These are phyloP conservation scores for Drosophila varians DNA, from an alignment of 1,140 invertebrate genomes.

Conservation along the genomic window DNA sequence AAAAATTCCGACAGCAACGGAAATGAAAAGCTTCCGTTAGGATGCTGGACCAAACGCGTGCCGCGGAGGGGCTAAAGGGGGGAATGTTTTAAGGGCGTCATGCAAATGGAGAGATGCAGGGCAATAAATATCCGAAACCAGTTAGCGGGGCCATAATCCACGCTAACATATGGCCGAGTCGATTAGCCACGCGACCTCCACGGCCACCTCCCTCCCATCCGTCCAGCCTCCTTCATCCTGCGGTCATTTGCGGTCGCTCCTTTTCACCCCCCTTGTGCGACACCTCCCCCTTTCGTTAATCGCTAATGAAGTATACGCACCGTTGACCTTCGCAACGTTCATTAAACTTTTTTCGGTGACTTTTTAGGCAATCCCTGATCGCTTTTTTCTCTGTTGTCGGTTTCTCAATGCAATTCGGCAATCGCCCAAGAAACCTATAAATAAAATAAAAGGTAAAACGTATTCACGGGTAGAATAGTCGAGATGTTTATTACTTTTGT, in stretches of 20 bases:
- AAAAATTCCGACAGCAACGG: constrained; percentile 74
- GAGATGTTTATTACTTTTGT: neutral
- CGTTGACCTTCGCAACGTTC: constrained; percentile 62
- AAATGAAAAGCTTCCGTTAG: constrained; percentile 75
- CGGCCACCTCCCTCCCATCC: neutral
- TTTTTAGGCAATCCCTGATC: constrained; percentile 31
- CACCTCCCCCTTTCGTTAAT: constrained; percentile 11
- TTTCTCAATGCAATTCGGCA: constrained; percentile 50
- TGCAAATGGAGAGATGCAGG: constrained; percentile 34
- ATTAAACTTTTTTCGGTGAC: constrained; percentile 36
- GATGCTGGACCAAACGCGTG: neutral
- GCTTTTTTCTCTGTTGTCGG: constrained; percentile 14
- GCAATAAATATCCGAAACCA: constrained; percentile 65
- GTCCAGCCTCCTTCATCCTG: neutral
- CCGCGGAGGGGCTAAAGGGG: neutral
- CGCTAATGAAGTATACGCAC: constrained; percentile 56
- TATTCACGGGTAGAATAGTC: neutral
- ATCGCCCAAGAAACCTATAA: constrained; percentile 64
- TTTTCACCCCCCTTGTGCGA: neutral
- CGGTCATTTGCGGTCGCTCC: constrained; percentile 14
- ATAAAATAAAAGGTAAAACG: constrained; percentile 23
- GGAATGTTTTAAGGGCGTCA: constrained; percentile 12
- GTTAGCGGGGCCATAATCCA: constrained; percentile 50
- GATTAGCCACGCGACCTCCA: constrained; percentile 45
- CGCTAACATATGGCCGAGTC: constrained; percentile 70